These are phyloP conservation scores for Gallinago media DNA, from an alignment of 2,113 vertebrate species.

Conservation along the genomic window DNA sequence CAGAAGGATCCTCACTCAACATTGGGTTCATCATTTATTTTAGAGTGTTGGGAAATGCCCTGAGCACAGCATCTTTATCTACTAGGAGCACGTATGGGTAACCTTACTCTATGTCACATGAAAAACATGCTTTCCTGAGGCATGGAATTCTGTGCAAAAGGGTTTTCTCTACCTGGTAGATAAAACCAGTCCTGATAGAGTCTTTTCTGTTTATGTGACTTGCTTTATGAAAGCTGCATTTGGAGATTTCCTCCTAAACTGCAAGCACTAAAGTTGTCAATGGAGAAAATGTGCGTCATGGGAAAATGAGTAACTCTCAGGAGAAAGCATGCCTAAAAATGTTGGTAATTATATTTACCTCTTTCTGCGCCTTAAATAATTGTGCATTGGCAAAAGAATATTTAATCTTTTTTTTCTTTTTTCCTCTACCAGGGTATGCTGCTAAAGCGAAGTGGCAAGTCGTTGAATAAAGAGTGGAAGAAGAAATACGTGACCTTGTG, in stretches of 20 bases:
- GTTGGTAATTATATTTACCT: not conserved
- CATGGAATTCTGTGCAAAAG: not conserved
- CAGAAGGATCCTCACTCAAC: not conserved
- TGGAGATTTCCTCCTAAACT: not conserved
- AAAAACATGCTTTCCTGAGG: not conserved
- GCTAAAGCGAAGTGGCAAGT: constrained; percentile 94
- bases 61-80: not conserved
- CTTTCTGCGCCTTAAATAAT: not conserved
- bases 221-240: fast-evolving
- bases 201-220: not conserved
- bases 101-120: not conserved
- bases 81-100: not conserved
- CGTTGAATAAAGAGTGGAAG: constrained; percentile 98
- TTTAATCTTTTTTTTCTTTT: not conserved
- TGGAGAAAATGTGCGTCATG: fast-evolving
- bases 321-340: not conserved
- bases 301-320: not conserved
- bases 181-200: not conserved
- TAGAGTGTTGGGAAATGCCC: too few species aligned
- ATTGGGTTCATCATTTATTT: not conserved
- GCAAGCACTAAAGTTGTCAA: fast-evolving
- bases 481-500: constrained; percentile 97
- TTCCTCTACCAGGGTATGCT: constrained; percentile 87
- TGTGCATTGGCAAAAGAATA: not conserved
- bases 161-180: not conserved